Base-by-base conservation (phyloP, 2,797 vertebrate species). In the Acanthis flammea region DNA sequence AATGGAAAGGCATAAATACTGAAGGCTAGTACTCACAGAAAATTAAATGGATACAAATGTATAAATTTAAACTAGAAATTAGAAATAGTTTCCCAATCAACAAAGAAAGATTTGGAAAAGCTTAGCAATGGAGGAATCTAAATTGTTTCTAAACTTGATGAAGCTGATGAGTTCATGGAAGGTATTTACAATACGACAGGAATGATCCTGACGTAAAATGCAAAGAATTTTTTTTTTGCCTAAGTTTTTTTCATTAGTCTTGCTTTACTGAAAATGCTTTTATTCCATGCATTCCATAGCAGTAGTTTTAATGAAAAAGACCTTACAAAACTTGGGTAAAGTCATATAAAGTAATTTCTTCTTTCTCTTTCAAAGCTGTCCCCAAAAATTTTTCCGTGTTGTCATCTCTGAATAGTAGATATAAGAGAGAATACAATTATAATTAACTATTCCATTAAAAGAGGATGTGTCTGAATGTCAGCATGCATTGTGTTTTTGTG, bases 101-200 rank as follows among this genome's bases (percentile, higher is more conserved):
- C n/a, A 81, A 72, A 58, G 41, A 51, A 86, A 70, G 73, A 93
- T 95, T 88, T 92, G 33, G 51, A 78, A 88, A 84, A 45, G 60
- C 51, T 96, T 94, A 76, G n/a, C 54, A 86, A 53, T 21, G 22
- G 35, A 57, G 14, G 42, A 65, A 93, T 50, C n/a, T 54, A 86
- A 94, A 90, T 88, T 91, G n/a, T 35, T 86, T 93, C 76, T 22
- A 67, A 83, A 83, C 42, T 83, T 94, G 66, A 81, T 83, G 83
- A 81, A 88, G 39, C 10, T 62, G 35, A 5, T 84, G 66, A 90
- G 54, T 86, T 94, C 35, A 68, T 65, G 28, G 41, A 75, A 84
- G 25, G 33, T 62, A 75, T 81, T 93, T 73, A 19, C 79, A 81
- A 44, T 51, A 88, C 15, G 4, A 51, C 25, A 62, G 28, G n/a